Evolutionary conservation across 2,888 invertebrate genomes (phyloP).

Genomic region (Paralinhomoeus sp.): DNA sequence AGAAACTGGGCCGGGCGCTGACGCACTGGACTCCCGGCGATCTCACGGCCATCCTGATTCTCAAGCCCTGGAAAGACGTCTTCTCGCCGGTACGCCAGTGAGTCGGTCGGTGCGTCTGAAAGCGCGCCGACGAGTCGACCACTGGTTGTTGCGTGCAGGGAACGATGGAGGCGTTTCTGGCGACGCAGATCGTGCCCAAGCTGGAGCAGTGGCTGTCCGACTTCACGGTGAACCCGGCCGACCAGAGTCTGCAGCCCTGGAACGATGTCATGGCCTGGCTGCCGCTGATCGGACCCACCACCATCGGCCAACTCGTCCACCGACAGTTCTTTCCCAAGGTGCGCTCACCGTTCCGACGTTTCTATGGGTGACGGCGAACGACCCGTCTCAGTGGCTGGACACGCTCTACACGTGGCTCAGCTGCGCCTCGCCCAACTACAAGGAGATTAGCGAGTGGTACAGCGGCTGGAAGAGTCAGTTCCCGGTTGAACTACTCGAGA

Average conservation of each 20-base stretch:
- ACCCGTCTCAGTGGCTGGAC: constrained; percentile 24
- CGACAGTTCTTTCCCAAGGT: constrained; percentile 68
- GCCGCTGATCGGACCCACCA: constrained; percentile 51
- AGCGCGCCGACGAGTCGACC: not conserved
- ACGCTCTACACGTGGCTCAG: constrained; percentile 50
- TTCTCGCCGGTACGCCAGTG: constrained; percentile 36
- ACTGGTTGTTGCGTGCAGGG: constrained; percentile 22
- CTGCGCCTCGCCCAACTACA: constrained; percentile 56
- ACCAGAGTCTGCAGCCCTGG: constrained; percentile 11
- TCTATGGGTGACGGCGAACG: too few relatives aligned
- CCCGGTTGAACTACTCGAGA: constrained; percentile 30
- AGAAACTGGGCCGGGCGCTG: constrained; percentile 45
- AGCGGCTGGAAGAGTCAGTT: constrained; percentile 38
- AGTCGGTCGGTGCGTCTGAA: not conserved
- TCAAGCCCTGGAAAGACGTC: constrained; percentile 65
- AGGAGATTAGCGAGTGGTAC: constrained; percentile 69
- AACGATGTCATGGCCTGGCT: constrained; percentile 56
- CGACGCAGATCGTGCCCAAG: constrained; percentile 69
- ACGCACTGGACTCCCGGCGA: constrained; percentile 54
- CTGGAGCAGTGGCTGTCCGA: constrained; percentile 35
- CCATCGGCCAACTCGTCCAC: constrained; percentile 55
- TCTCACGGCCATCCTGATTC: constrained; percentile 64
- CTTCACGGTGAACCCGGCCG: constrained; percentile 9
- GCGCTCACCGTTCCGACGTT: too few relatives aligned
- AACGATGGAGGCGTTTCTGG: constrained; percentile 53